Evolutionary conservation across 2,888 invertebrate species (phyloP).

Genomic region (Nycteola revayana): DNA sequence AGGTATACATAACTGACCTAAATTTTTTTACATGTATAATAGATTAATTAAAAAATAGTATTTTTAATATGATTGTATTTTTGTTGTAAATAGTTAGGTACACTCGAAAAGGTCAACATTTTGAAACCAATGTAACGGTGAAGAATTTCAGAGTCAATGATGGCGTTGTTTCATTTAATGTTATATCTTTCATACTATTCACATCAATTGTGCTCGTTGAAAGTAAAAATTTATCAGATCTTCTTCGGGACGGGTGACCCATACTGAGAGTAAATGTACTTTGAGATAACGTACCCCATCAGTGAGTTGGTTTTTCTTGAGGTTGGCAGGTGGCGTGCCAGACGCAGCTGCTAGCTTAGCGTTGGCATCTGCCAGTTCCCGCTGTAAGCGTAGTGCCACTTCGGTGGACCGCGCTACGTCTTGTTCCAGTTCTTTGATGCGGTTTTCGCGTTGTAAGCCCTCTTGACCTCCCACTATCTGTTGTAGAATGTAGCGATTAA

Average conservation of each 20-base stretch:
- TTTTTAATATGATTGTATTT: too few relatives aligned
- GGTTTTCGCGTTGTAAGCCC: constrained; percentile 84
- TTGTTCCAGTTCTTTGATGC: constrained; percentile 91
- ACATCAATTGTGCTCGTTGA: too few relatives aligned
- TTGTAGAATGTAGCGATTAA: constrained; percentile 7
- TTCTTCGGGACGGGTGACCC: too few relatives aligned
- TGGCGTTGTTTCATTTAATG: too few relatives aligned
- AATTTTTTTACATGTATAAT: too few relatives aligned
- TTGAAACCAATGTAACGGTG: too few relatives aligned
- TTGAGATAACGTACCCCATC: constrained; percentile 77
- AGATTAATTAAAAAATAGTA: too few relatives aligned
- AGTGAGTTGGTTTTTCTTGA: constrained; percentile 83
- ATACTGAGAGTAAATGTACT: constrained; percentile 3
- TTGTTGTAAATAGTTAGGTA: too few relatives aligned
- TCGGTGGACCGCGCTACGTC: constrained; percentile 92
- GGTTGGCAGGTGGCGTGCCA: constrained; percentile 60
- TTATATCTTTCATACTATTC: too few relatives aligned
- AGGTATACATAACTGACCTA: too few relatives aligned
- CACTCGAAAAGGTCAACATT: too few relatives aligned
- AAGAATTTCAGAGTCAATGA: too few relatives aligned
- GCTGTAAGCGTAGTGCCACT: constrained; percentile 85
- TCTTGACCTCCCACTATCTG: constrained; percentile 82
- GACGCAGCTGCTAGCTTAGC: constrained; percentile 73
- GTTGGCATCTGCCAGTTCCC: constrained; percentile 86
- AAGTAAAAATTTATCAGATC: background rate